Base-by-base conservation (phyloP, 2,888 invertebrate species). In the Bedellia somnulentella region DNA sequence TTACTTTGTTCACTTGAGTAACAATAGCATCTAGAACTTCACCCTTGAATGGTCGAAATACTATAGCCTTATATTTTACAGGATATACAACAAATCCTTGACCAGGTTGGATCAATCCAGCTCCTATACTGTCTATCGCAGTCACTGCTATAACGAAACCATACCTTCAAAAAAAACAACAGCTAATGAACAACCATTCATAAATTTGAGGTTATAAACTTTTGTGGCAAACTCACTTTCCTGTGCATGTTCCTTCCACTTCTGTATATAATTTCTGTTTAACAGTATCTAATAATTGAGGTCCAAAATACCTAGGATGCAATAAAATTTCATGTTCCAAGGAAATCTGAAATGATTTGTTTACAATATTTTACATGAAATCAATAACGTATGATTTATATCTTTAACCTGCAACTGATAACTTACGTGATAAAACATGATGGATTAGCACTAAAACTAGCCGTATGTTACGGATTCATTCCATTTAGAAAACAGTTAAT, bases 131-230 rank as follows among this genome's bases (percentile, higher is more conserved):
- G 58, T 99, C 98, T 52, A 99, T 99, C n/a, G 96, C 95, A 8
- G 99, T 99, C 1, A 99, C 99, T 32, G 99, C 98, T 57, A 99
- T 96, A 2, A 99, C 97, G 67, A 99, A 99, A 2, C 99, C 99
- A 80, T 99, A 96, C 52, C 91, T 92, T 49, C 4, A 75, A 70
- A 39, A 28, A 24, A n/a, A n/a, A n/a, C n/a, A n/a, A n/a, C n/a
- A n/a, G n/a, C n/a, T n/a, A n/a, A n/a, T n/a, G n/a, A n/a, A n/a
- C n/a, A n/a, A n/a, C n/a, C n/a, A n/a, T n/a, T n/a, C n/a, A n/a
- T n/a, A n/a, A n/a, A n/a, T n/a, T n/a, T n/a, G n/a, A n/a, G n/a
- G n/a, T n/a, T n/a, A n/a, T n/a, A n/a, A n/a, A n/a, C n/a, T n/a
- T n/a, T n/a, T n/a, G n/a, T 15, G 6, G n/a, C n/a, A 4, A 30